These are phyloP conservation scores for Tetrax tetrax DNA, from an alignment of 2,113 vertebrate species.

Conservation along the genomic window DNA sequence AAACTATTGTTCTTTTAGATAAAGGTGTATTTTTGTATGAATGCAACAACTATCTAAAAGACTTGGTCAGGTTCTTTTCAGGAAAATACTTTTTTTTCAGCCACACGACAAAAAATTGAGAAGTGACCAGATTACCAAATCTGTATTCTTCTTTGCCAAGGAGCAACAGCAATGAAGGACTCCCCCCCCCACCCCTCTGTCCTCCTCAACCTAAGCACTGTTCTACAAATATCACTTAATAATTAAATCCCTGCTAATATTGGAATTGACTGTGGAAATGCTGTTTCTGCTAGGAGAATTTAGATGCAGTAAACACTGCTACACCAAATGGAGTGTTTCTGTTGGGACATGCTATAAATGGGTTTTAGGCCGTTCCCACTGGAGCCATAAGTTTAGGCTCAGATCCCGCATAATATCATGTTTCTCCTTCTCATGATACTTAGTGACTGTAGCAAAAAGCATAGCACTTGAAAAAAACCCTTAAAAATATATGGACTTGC, in stretches of 20 bases:
- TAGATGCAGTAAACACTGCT: constrained; percentile 35
- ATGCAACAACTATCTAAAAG: neutral
- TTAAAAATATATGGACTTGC: neutral
- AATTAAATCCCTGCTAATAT: constrained; percentile 5
- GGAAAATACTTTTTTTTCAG: neutral
- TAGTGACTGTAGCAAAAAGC: constrained; percentile 19
- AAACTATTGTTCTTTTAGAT: neutral
- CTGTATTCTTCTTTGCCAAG: neutral
- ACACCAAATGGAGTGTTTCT: constrained; percentile 37
- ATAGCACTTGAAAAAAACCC: neutral
- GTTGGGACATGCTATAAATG: constrained; percentile 35
- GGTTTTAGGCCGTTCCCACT: constrained; percentile 5
- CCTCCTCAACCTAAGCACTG: neutral
- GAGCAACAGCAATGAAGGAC: neutral
- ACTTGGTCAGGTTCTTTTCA: neutral
- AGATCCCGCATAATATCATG: constrained; percentile 48
- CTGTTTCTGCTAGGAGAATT: constrained; percentile 34
- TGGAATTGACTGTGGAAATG: constrained; percentile 31
- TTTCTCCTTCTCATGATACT: constrained; percentile 55
- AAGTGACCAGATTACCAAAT: neutral
- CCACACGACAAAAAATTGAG: neutral
- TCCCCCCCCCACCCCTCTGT: accelerated
- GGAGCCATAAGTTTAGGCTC: constrained; percentile 54
- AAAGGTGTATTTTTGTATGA: neutral
- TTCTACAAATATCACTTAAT: neutral